Evolutionary conservation across 1,140 invertebrate genomes (phyloP), one percentile per base, ranked within the genome.

Genomic region (Halesus radiatus): DNA sequence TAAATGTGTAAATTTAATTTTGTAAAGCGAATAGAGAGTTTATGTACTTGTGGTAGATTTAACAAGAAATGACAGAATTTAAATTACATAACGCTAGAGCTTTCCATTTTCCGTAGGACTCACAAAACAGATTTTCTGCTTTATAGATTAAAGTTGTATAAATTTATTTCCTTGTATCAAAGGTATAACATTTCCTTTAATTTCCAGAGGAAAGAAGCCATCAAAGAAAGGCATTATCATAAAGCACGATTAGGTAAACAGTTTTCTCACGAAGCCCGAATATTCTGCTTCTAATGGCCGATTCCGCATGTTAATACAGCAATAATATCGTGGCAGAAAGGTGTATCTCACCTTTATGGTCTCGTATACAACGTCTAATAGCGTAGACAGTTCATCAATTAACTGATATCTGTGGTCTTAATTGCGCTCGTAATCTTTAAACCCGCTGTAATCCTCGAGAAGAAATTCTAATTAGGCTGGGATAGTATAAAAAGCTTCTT

Each of bases 381-480:
- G 66, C 37, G 32, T 52, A 45, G n/a, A 13, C 1, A 23, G n/a
- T 4, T n/a, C 66, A 70, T 70, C 37, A 45, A 52, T 70, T 52
- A 50, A 70, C 66, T 20, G 66, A 37, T 52, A 52, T 70, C 45
- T 70, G 18, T 50, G 7, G 32, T 50, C n/a, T 70, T 70, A 70
- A 70, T 50, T n/a, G 37, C 18, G 18, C 45, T 70, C 52, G 37
- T 70, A 50, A 66, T 32, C 62, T 66, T 18, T 26, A 66, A 16
- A 66, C 62, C 13, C 22, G 62, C 22, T 22, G 26, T 66, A 66
- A 66, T 26, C 62, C 32, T 66, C 10, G 3, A 13, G 10, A 13
- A 13, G 37, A 45, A 45, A 45, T 45, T 8, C 37, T 45, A 45
- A 45, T 45, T 45, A 45, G 37, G 13, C 37, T 45, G 37, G 10